Evolutionary conservation across 2,888 invertebrate genomes (phyloP), one percentile per base, ranked within the genome.

Genomic region (Clusia tigrina): DNA sequence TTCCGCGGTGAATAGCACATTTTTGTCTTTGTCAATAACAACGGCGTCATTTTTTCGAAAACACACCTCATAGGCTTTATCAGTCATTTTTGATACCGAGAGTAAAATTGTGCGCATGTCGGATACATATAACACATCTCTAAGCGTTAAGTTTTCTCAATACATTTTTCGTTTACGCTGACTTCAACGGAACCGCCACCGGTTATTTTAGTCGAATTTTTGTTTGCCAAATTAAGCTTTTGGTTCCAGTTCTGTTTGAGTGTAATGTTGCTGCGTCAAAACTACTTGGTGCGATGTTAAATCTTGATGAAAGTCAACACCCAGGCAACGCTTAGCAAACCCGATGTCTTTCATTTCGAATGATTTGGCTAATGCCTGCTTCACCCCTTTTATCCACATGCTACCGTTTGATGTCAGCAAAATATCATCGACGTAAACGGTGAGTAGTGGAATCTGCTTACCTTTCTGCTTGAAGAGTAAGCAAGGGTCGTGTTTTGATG

Each of bases 261-360:
- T 69, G 58, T 69, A 67, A 2, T 46, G 53, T 37, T 25, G 23
- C 48, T 56, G 58, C n/a, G n/a, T 26, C 12, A 56, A 37, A 55
- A 26, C 2, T 22, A 48, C 48, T 2, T 38, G 6, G 5, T 10
- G 38, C 10, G 25, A 15, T 20, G 56, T 24, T 2, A 67, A 26
- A 5, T 66, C 59, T 60, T 65, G 64, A 9, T 62, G 15, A 51
- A 69, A 69, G n/a, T 67, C 62, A 26, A 66, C 61, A 9, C 66
- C 66, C 2, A 68, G 9, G 32, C 69, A 69, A 37, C 55, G 54
- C 12, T 67, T 68, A 2, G 62, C 64, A n/a, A 37, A 55, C n/a
- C 69, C 67, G 10, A 69, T 42, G 54, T 69, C 68, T 57, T 69
- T 70, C 64, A 67, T 70, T 32, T 66, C 63, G 24, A 69, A 71